A percentile compares a stretch with the other conserved stretches of the same genome.
Evolutionary conservation across 1,140 invertebrate species (phyloP).

Genomic region (Drosophila nigrodunni): DNA sequence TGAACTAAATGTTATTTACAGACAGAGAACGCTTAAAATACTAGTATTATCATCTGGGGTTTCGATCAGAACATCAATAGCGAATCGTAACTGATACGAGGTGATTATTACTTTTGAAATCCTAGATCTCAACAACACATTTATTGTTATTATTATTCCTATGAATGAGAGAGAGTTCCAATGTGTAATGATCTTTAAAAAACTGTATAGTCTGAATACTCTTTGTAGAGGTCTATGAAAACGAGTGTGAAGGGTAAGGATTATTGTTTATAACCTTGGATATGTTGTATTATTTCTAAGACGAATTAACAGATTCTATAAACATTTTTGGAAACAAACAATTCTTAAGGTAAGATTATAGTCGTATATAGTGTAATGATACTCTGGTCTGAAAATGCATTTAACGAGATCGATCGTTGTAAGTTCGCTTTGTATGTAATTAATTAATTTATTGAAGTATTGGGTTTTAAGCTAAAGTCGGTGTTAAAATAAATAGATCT

Average conservation of each 20-base stretch:
- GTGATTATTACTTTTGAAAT: conserved; percentile 2
- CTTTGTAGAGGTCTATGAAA: background rate
- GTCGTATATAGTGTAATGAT: conserved; percentile 45
- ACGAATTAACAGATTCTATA: conserved; percentile 9
- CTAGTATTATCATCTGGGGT: conserved; percentile 13
- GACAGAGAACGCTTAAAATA: conserved; percentile 13
- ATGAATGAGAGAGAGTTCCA: background rate
- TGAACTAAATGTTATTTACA: conserved; percentile 26
- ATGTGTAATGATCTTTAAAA: background rate
- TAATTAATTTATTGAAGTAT: conserved; percentile 7
- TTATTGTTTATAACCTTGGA: conserved; percentile 1
- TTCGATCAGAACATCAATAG: conserved; percentile 4
- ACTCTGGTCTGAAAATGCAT: conserved; percentile 67
- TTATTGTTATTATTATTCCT: background rate
- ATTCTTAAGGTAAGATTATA: conserved; percentile 20
- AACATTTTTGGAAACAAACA: conserved; percentile 10
- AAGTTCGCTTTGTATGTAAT: conserved; percentile 11
- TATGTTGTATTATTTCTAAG: conserved; percentile 9
- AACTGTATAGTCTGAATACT: background rate
- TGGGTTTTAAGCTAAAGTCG: background rate
- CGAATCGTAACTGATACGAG: background rate
- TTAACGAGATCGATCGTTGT: conserved; percentile 24
- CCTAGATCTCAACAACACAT: background rate
- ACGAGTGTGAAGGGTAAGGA: background rate
- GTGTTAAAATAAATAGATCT: background rate